Conservation (phyloP, 1,140 invertebrate species). For the Aphelenchoides avenae region DNA sequence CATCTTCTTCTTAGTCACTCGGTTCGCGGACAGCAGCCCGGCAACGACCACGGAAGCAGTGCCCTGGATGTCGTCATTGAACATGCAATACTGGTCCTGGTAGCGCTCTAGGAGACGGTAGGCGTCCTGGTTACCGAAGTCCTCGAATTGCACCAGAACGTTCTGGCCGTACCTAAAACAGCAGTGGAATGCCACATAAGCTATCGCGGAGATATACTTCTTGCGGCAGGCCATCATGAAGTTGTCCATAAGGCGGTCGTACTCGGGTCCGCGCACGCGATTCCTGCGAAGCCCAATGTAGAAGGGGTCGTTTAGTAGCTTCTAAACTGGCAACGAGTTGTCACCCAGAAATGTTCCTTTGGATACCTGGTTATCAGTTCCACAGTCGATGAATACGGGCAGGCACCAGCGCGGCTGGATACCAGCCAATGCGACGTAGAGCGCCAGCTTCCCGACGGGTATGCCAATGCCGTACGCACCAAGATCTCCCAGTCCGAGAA, state of each 20-base stretch:
- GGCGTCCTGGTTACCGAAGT: slow-evolving; percentile 88
- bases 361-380: slow-evolving; percentile 82
- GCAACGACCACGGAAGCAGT: slow-evolving; percentile 86
- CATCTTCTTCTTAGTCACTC: slow-evolving; percentile 74
- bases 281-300: slow-evolving; percentile 88
- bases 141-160: slow-evolving; percentile 76
- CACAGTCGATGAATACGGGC: slow-evolving; percentile 85
- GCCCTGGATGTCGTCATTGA: slow-evolving; percentile 94
- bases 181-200: slow-evolving; percentile 67
- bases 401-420: slow-evolving; percentile 87
- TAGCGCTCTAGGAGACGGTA: slow-evolving; percentile 84
- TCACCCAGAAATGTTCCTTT: too few species aligned
- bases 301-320: slow-evolving; percentile 81
- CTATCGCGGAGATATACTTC: slow-evolving; percentile 70
- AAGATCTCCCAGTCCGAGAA: slow-evolving; percentile 85
- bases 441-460: slow-evolving; percentile 71
- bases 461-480: slow-evolving; percentile 86
- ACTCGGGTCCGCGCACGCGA: slow-evolving; percentile 76
- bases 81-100: slow-evolving; percentile 78
- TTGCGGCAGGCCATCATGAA: slow-evolving; percentile 91
- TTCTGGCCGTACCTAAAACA: slow-evolving; percentile 2
- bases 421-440: slow-evolving; percentile 86
- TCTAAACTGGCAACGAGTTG: slow-evolving; percentile 61
- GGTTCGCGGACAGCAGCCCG: slow-evolving; percentile 75
- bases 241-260: slow-evolving; percentile 93